Evolutionary conservation across 2,888 invertebrate genomes (phyloP).

Genomic region (Lucinisca nassula): DNA sequence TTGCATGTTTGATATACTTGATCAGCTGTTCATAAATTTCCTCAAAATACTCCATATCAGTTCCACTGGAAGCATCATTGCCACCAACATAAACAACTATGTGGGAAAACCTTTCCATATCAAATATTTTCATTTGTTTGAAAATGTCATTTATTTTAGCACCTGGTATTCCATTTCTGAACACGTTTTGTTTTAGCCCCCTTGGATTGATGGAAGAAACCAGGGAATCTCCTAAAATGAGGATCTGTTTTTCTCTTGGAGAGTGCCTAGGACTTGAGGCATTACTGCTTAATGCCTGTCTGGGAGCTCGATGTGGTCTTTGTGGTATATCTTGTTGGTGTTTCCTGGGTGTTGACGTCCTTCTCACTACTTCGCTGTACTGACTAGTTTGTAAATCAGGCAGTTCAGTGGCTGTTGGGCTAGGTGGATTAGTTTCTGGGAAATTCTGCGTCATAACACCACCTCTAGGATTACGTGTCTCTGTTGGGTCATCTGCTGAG

Average conservation of each 20-base stretch:
- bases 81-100: neutral
- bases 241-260: neutral
- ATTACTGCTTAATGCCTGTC: too few species aligned
- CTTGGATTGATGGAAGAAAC: neutral
- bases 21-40: neutral
- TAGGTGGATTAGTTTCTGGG: too few species aligned
- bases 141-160: neutral
- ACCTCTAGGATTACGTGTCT: too few species aligned
- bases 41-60: slow-evolving; percentile 3
- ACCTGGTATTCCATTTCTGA: neutral
- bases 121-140: neutral
- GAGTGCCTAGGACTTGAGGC: too few species aligned
- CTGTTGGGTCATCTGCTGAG: too few species aligned
- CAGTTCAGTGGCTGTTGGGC: too few species aligned
- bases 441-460: too few species aligned
- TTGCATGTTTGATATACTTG: neutral
- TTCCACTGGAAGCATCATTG: neutral
- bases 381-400: too few species aligned
- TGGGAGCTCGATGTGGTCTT: too few species aligned
- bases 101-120: neutral
- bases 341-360: too few species aligned
- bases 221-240: neutral
- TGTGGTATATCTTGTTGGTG: too few species aligned
- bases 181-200: neutral
- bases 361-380: too few species aligned